Conservation (phyloP, 2,797 vertebrate species). For the Pseudochirops cupreus region DNA sequence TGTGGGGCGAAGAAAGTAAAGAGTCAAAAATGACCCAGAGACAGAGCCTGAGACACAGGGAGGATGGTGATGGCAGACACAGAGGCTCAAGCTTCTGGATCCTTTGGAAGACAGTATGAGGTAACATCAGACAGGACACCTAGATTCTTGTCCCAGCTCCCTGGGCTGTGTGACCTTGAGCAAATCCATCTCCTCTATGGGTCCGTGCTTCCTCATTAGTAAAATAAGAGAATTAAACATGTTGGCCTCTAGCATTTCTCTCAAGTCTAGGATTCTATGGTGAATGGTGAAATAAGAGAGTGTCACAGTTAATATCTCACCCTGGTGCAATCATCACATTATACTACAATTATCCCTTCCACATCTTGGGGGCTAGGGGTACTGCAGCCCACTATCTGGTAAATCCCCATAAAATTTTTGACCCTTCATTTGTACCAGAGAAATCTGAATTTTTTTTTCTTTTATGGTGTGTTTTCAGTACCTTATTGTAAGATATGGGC, state of each 20-base stretch:
- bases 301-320: not conserved
- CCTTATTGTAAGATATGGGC: too few relatives aligned
- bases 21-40: not conserved
- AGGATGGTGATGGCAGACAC: not conserved
- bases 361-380: not conserved
- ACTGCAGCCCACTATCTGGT: too few relatives aligned
- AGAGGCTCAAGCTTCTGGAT: slow-evolving; percentile 39
- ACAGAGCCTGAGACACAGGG: not conserved
- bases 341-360: not conserved
- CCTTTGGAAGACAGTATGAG: not conserved
- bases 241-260: not conserved
- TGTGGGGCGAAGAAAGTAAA: not conserved
- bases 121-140: not conserved
- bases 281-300: not conserved
- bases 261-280: not conserved
- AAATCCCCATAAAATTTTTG: not conserved
- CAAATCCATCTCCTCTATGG: not conserved
- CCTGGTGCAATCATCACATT: not conserved
- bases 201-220: not conserved
- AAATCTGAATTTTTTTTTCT: not conserved
- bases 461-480: not conserved
- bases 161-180: not conserved
- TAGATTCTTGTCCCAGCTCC: not conserved
- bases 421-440: not conserved
- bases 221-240: not conserved